Conservation (phyloP, 2,797 vertebrate species). For the Halcyon badia region DNA sequence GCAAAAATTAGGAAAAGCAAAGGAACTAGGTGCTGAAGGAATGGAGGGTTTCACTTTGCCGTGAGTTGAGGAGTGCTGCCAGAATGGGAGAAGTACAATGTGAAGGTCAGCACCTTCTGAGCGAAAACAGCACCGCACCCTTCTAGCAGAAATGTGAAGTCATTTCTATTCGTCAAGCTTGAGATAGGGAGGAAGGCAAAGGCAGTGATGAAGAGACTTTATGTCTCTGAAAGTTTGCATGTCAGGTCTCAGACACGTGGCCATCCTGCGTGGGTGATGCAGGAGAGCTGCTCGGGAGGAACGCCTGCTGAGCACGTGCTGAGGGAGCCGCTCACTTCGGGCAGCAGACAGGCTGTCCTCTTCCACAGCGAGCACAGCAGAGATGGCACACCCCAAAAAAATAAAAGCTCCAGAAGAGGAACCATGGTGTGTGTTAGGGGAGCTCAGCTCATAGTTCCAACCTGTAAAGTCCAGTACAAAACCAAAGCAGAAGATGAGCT, state of each 20-base stretch:
- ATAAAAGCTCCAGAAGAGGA: background rate
- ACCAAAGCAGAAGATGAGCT: background rate
- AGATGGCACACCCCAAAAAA: background rate
- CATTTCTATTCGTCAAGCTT: background rate
- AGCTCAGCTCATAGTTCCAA: background rate
- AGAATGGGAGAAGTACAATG: background rate
- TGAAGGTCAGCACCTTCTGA: background rate
- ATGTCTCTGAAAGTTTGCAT: rapidly evolving
- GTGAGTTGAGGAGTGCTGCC: background rate
- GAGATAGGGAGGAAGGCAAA: background rate
- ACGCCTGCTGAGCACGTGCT: too few relatives aligned
- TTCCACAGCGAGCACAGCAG: background rate
- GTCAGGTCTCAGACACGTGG: background rate
- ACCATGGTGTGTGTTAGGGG: background rate
- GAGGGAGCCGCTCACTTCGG: background rate
- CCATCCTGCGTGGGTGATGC: background rate
- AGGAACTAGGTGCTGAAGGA: background rate
- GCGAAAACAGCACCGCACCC: background rate
- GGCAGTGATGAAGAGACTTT: background rate
- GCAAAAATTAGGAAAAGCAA: background rate
- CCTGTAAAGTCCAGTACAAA: background rate
- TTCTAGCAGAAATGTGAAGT: background rate
- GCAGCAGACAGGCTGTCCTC: background rate
- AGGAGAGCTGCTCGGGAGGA: background rate
- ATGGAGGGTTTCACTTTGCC: background rate